Base-by-base conservation (phyloP, 2,113 vertebrate genomes). In the Galeopterus variegatus region DNA sequence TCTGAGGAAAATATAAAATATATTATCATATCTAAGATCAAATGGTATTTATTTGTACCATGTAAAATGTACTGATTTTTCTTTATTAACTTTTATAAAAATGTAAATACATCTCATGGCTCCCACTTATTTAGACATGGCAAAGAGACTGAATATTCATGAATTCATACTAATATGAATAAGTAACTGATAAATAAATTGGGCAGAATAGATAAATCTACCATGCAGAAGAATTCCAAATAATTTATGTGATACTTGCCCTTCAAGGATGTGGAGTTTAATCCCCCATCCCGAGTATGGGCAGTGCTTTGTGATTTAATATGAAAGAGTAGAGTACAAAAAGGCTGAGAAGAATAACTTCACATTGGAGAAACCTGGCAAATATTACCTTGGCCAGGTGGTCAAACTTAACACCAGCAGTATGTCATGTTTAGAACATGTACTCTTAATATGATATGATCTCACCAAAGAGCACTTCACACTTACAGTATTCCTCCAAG, bases 51-150 rank as follows among this genome's bases (percentile, higher is more conserved):
- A 83, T 52, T 31, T 45, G 21, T 9, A 50, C 21, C 18, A 56
- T 65, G 28, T 58, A 79, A 95, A 60, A 89, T 80, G 36, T 83
- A 87, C 64, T 36, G 83, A 58, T 58, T 70, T 96, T 67, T 58
- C 45, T 65, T 93, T 86, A 67, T 69, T 94, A 86, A 86, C 58
- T 90, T 85, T 92, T 92, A 65, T 62, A 90, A 86, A 96, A 89
- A 89, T 90, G 56, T 86, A 91, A 64, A 84, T 67, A 50, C 41
- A 13, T 92, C 23, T 95, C 54, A 95, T 88, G 88, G 65, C 5
- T 65, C 75, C 26, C 48, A 92, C 45, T 92, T 70, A 91, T 75
- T 86, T 60, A 91, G 33, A 48, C 52, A 90, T 93, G 14, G 31
- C 31, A 48, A 69, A 45, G 93, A 81, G 45, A 58, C 1, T 45